Conservation (phyloP, 2,113 vertebrate species). For the Hippocampus barbouri region DNA sequence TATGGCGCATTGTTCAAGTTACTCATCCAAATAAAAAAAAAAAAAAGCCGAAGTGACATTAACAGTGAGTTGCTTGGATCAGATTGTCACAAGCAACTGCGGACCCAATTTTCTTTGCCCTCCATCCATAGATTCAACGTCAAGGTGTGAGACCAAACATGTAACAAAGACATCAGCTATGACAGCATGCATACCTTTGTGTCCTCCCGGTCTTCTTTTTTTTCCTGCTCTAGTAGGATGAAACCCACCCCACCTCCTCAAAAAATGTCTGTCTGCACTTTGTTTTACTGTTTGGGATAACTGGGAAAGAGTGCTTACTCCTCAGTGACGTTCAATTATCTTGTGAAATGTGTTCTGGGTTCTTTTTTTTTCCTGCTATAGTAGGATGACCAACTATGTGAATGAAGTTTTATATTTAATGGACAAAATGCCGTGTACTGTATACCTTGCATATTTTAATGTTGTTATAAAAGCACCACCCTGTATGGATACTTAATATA, state of each 20-base stretch:
- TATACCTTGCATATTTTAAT: background rate
- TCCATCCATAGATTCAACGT: too few species aligned
- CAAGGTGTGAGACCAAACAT: constrained; percentile 13
- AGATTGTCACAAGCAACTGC: background rate
- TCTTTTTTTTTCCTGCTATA: background rate
- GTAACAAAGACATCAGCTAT: constrained; percentile 34
- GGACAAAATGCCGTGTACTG: too few species aligned
- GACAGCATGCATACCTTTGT: background rate
- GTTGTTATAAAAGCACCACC: background rate
- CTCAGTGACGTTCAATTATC: background rate
- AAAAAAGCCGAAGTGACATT: background rate
- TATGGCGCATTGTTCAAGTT: background rate
- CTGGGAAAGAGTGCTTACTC: background rate
- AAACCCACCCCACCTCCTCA: background rate
- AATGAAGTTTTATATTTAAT: too few species aligned
- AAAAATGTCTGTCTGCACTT: background rate
- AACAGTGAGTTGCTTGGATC: background rate
- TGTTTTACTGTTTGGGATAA: background rate
- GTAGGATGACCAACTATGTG: too few species aligned
- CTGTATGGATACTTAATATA: background rate
- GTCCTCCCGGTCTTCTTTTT: constrained; percentile 27
- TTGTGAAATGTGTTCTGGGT: background rate
- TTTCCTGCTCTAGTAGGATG: constrained; percentile 15
- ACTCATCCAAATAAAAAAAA: background rate
- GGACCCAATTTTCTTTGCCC: background rate